phyloP scores from a whole-genome alignment of 2,888 invertebrate genomes.

The Schizaphis graminum region DNA sequence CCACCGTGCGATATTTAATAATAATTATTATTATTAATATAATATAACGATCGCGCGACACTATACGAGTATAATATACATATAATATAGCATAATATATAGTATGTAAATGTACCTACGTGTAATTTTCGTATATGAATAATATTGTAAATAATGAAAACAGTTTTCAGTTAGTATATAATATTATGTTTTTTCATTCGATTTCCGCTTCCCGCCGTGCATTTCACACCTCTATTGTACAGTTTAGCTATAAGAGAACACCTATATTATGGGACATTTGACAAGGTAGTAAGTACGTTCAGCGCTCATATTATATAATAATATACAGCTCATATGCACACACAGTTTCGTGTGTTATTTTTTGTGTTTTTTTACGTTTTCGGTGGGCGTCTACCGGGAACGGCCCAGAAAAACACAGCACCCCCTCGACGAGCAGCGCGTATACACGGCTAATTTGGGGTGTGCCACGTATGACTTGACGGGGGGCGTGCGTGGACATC shows the following conservation, averaged over 20 bases:
- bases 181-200: not conserved
- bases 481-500: conserved; percentile 62
- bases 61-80: not conserved
- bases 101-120: no score
- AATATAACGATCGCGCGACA: not conserved
- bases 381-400: conserved; percentile 52
- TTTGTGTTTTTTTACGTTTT: conserved; percentile 37
- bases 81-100: not conserved
- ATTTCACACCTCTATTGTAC: conserved; percentile 57
- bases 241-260: not conserved
- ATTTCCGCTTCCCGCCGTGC: conserved; percentile 57
- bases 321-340: not conserved
- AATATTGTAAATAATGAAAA: conserved; percentile 21
- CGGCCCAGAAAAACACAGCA: conserved; percentile 62
- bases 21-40: not conserved
- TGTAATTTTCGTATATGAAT: not conserved
- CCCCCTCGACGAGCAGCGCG: conserved; percentile 10
- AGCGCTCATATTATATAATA: not conserved
- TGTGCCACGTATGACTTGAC: conserved; percentile 54
- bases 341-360: not conserved
- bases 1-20: not conserved
- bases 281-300: not conserved
- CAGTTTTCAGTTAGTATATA: not conserved
- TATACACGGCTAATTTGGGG: conserved; percentile 63
- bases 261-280: not conserved